phyloP scores from a whole-genome alignment of 2,797 vertebrate species.

The Syngnathus acus region DNA sequence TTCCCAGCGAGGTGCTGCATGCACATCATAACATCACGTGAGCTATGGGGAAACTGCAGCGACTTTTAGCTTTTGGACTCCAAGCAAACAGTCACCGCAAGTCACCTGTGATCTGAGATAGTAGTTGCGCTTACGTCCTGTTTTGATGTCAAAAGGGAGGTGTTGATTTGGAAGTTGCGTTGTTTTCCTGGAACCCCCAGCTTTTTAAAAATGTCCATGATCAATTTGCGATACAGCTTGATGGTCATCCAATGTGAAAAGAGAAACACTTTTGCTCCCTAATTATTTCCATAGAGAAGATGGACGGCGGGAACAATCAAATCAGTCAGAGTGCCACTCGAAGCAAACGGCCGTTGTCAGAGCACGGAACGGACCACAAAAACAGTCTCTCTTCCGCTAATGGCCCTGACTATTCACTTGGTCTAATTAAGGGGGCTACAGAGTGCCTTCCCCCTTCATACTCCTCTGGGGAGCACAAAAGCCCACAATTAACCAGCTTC shows the following conservation, averaged over 20 bases:
- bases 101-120: no score
- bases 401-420: slow-evolving; percentile 24
- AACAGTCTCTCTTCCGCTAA: slow-evolving; percentile 7
- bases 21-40: slow-evolving; percentile 21
- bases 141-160: no score
- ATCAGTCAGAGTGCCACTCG: neutral
- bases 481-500: slow-evolving; percentile 23
- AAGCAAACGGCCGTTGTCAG: no score
- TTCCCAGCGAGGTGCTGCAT: neutral
- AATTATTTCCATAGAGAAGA: neutral
- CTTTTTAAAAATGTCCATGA: no score
- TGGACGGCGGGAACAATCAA: neutral
- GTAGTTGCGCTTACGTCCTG: no score
- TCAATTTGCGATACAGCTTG: neutral
- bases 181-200: no score
- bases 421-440: slow-evolving; percentile 29
- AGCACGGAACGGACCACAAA: slow-evolving; percentile 2
- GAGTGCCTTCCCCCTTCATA: slow-evolving; percentile 23
- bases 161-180: neutral
- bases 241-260: neutral
- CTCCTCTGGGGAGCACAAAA: slow-evolving; percentile 16
- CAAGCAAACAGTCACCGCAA: no score
- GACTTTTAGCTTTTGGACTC: no score
- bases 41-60: slow-evolving; percentile 14
- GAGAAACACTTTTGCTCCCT: neutral